Evolutionary conservation across 2,888 invertebrate species (phyloP).

Genomic region (Doris montereyensis): DNA sequence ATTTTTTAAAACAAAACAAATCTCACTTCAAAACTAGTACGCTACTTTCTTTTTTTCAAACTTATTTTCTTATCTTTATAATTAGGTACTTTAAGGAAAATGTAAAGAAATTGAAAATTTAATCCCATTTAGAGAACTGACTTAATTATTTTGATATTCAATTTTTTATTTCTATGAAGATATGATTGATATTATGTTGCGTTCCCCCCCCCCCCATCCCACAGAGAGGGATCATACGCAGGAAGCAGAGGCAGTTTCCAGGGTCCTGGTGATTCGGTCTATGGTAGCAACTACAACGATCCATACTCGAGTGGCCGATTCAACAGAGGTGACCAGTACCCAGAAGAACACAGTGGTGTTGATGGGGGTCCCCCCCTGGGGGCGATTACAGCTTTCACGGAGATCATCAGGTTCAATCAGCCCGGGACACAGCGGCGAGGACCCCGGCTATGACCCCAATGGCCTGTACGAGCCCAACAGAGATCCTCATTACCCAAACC

Average conservation of each 20-base stretch:
- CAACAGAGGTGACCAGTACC: constrained; percentile 46
- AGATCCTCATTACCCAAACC: too few species aligned
- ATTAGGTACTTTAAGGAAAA: too few species aligned
- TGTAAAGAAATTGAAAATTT: too few species aligned
- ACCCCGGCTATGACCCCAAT: background rate
- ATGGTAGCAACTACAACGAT: constrained; percentile 40
- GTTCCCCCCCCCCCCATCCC: background rate
- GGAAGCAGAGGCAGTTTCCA: constrained; percentile 45
- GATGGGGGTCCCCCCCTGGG: constrained; percentile 38
- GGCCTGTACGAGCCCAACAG: too few species aligned
- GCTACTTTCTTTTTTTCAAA: too few species aligned
- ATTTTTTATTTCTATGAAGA: too few species aligned
- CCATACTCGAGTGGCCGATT: constrained; percentile 27
- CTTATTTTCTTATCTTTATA: too few species aligned
- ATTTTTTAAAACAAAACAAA: too few species aligned
- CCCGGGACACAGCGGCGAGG: constrained; percentile 1
- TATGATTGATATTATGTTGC: background rate
- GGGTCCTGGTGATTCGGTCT: constrained; percentile 28
- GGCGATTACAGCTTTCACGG: constrained; percentile 44
- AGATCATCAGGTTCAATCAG: constrained; percentile 25
- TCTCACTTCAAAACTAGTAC: too few species aligned
- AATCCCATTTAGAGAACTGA: too few species aligned
- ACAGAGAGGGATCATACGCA: constrained; percentile 42
- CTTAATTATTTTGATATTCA: too few species aligned
- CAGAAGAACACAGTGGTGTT: constrained; percentile 45